These are phyloP conservation scores for Salvelinus sp. DNA, from an alignment of 2,113 vertebrate species.

Conservation along the genomic window DNA sequence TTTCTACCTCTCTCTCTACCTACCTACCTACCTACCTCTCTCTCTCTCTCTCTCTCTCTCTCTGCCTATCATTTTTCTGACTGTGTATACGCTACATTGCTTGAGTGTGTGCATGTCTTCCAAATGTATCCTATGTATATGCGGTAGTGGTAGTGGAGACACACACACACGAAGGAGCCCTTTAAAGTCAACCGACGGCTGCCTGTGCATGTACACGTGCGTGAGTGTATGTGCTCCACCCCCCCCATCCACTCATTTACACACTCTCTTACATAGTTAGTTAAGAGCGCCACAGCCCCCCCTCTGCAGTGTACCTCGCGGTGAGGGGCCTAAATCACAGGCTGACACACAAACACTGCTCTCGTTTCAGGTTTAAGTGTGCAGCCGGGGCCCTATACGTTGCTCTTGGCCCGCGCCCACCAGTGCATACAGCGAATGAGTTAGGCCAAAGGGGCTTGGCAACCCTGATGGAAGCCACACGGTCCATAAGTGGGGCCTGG, in stretches of 20 bases:
- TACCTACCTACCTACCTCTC: too few species aligned
- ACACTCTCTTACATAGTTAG: conserved; percentile 38
- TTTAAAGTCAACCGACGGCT: conserved; percentile 12
- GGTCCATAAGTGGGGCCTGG: conserved; percentile 6
- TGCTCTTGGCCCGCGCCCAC: conserved; percentile 39
- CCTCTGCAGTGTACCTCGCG: conserved; percentile 54
- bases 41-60: background rate
- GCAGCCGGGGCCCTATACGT: conserved; percentile 36
- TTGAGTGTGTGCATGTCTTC: too few species aligned
- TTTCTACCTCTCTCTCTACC: too few species aligned
- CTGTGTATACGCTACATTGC: too few species aligned
- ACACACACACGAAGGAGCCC: conserved; percentile 4
- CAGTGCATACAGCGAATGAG: conserved; percentile 23
- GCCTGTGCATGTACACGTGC: conserved; percentile 6
- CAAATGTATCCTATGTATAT: background rate
- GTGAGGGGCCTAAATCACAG: conserved; percentile 46
- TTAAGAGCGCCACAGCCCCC: conserved; percentile 32
- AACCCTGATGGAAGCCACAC: conserved; percentile 46
- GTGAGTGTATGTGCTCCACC: conserved; percentile 19
- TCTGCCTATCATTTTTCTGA: too few species aligned
- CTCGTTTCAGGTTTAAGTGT: conserved; percentile 26
- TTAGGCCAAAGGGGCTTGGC: conserved; percentile 28
- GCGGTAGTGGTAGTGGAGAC: background rate
- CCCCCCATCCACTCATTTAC: conserved; percentile 58
- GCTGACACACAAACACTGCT: conserved; percentile 40